Conservation (phyloP, 2,888 invertebrate species). For the Ramazzottius varieornatus region DNA sequence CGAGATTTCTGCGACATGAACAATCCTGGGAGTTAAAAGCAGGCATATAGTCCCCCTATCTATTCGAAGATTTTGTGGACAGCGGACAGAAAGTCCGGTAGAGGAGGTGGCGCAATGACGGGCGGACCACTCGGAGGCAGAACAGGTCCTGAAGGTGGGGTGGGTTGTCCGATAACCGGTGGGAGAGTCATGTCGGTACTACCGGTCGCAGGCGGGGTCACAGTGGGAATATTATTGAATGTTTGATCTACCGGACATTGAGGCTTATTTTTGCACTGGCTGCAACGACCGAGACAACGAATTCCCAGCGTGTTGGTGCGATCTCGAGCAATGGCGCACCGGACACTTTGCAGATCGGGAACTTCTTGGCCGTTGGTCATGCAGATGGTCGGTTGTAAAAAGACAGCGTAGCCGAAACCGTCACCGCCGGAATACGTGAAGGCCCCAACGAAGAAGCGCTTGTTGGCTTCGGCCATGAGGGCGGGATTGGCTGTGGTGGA, state of each 20-base stretch:
- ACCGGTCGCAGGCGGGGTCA: background rate
- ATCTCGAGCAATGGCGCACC: background rate
- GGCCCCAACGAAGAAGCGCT: background rate
- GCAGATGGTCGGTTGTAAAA: background rate
- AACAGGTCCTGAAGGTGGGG: background rate
- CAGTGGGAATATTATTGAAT: background rate
- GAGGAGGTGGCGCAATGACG: background rate
- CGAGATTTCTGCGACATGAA: too few relatives aligned
- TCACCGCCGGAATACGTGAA: background rate
- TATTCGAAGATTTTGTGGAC: background rate
- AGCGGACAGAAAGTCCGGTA: background rate
- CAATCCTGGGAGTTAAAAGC: too few relatives aligned
- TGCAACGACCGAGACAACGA: background rate
- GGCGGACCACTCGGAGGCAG: background rate
- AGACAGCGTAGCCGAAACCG: background rate
- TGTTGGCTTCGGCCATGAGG: background rate
- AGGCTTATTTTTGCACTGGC: background rate
- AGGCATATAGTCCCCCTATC: too few relatives aligned
- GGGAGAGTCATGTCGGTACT: background rate
- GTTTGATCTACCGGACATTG: background rate
- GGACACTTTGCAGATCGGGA: background rate
- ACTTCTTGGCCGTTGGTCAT: background rate
- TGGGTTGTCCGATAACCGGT: background rate
- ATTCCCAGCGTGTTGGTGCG: background rate
- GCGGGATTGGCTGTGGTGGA: too few relatives aligned